Conservation (phyloP, 2,113 vertebrate genomes). For the Aspidoscelis tigris region DNA sequence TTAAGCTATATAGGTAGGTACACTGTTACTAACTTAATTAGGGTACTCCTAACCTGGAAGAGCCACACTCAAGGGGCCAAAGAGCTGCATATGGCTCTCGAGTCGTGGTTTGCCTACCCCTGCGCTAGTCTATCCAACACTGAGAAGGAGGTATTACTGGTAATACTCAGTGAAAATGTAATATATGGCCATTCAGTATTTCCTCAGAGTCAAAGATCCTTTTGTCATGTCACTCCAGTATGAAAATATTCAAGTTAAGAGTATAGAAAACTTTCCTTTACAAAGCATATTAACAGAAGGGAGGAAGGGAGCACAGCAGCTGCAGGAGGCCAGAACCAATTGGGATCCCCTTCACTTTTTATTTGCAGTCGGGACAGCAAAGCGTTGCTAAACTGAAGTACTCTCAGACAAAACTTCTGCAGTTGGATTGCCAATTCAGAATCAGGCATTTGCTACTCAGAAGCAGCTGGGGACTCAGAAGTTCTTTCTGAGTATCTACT, state of each 20-base stretch:
- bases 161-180: not conserved
- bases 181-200: not conserved
- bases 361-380: conserved; percentile 5
- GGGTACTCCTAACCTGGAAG: no score
- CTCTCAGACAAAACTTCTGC: conserved; percentile 7
- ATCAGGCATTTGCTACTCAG: conserved; percentile 5
- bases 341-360: not conserved
- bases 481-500: not conserved
- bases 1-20: no score
- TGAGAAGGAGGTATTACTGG: not conserved
- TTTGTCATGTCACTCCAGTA: not conserved
- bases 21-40: no score
- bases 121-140: not conserved
- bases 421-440: not conserved
- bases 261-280: not conserved
- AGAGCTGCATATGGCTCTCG: no score
- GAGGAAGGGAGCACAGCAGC: not conserved
- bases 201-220: not conserved
- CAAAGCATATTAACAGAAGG: not conserved
- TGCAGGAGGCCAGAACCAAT: not conserved
- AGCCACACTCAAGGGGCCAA: no score
- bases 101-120: no score
- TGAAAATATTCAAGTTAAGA: not conserved
- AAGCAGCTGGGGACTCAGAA: conserved; percentile 23
- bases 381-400: conserved; percentile 10